These are phyloP conservation scores for Cyprinodon tularosa DNA, from an alignment of 2,113 vertebrate species.

Conservation along the genomic window DNA sequence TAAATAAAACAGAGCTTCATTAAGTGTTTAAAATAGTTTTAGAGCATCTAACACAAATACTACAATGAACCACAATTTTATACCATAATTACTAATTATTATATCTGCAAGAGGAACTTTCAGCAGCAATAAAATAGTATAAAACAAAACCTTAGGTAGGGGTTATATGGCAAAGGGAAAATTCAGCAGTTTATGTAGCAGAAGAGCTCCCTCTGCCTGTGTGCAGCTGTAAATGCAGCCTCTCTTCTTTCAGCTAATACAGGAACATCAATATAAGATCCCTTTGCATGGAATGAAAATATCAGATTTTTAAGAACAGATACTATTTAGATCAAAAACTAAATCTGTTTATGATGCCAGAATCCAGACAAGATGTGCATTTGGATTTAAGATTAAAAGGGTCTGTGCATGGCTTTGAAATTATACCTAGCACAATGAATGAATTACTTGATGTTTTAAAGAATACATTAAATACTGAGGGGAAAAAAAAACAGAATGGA, in stretches of 20 bases:
- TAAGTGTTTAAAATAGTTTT: background rate
- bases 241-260: background rate
- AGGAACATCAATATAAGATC: background rate
- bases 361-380: background rate
- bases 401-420: background rate
- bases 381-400: constrained; percentile 4
- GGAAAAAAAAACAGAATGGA: no score
- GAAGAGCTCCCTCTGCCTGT: constrained; percentile 37
- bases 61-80: background rate
- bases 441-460: background rate
- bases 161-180: background rate
- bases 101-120: background rate
- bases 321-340: background rate
- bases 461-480: no score
- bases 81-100: background rate
- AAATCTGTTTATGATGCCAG: background rate
- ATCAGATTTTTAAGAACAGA: no score
- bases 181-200: accelerated
- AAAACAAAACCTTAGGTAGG: background rate
- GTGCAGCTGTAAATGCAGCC: background rate
- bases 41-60: background rate
- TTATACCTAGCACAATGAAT: background rate
- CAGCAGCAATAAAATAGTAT: background rate
- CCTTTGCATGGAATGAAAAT: background rate
- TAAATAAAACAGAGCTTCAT: constrained; percentile 9